Conservation (phyloP, 2,797 vertebrate species). For the Epinephelus awoara region DNA sequence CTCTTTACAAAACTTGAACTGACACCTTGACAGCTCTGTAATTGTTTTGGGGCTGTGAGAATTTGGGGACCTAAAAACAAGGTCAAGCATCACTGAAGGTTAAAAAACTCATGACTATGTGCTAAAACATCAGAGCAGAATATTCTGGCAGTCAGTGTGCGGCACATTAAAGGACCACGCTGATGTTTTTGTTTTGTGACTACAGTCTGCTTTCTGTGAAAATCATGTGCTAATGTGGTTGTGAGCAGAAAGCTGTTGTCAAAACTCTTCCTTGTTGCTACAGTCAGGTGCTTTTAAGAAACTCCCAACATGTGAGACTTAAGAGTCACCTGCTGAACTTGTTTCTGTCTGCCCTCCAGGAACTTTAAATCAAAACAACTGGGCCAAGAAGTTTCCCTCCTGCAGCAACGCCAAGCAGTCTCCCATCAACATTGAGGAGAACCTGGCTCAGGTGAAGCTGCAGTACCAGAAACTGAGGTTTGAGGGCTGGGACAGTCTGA, state of each 20-base stretch:
- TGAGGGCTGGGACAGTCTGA: slow-evolving; percentile 91
- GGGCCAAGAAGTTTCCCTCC: slow-evolving; percentile 95
- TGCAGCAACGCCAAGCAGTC: slow-evolving; percentile 97
- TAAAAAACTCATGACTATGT: neutral
- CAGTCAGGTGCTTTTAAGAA: neutral
- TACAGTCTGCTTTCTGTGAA: too few relatives aligned
- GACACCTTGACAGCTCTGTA: neutral
- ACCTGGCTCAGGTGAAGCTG: slow-evolving; percentile 93
- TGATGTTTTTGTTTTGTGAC: too few relatives aligned
- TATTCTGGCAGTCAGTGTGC: neutral
- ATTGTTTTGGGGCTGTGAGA: slow-evolving; percentile 5
- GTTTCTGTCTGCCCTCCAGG: slow-evolving; percentile 79
- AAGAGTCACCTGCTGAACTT: neutral
- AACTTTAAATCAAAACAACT: slow-evolving; percentile 95
- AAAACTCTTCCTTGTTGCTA: neutral
- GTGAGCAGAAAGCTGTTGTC: too few relatives aligned
- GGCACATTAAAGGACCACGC: too few relatives aligned
- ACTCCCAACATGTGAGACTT: neutral
- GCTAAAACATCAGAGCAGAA: accelerated
- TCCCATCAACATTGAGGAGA: slow-evolving; percentile 96
- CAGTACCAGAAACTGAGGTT: slow-evolving; percentile 93
- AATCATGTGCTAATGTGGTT: neutral
- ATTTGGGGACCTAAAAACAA: neutral
- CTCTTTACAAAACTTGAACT: neutral
- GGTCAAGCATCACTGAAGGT: neutral